phyloP scores from a whole-genome alignment of 2,113 vertebrate species.

The Mormyrus lacerda region DNA sequence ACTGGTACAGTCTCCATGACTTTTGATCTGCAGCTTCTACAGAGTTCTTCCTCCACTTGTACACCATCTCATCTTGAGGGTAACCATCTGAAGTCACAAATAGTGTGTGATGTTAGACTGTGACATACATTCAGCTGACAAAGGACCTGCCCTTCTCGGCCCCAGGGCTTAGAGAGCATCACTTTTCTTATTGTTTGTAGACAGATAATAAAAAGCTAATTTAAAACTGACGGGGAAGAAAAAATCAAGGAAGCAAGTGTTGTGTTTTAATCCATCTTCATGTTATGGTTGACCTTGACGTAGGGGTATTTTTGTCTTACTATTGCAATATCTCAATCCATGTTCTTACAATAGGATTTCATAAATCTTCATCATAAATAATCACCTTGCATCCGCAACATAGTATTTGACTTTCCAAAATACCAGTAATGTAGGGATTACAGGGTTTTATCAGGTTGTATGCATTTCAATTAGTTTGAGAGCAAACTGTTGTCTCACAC shows the following conservation, averaged over 20 bases:
- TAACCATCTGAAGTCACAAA: conserved; percentile 85
- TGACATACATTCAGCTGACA: conserved; percentile 40
- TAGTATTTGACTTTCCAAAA: not conserved
- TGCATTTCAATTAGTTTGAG: not conserved
- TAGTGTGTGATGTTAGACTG: conserved; percentile 24
- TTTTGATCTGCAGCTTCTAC: conserved; percentile 91
- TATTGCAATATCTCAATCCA: not conserved
- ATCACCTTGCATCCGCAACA: not conserved
- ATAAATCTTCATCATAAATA: not conserved
- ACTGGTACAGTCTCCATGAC: conserved; percentile 96
- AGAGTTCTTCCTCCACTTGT: conserved; percentile 92
- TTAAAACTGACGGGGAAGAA: conserved; percentile 34
- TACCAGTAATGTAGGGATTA: not conserved
- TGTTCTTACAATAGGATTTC: conserved; percentile 1
- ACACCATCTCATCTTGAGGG: conserved; percentile 91
- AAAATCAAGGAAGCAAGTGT: conserved; percentile 35
- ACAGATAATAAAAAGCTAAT: conserved; percentile 49
- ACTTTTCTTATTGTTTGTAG: conserved; percentile 39
- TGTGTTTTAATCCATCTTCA: conserved; percentile 28
- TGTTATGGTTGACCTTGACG: not conserved
- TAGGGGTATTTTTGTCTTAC: not conserved
- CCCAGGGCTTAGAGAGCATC: conserved; percentile 31
- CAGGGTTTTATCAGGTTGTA: not conserved
- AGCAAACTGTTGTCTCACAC: not conserved
- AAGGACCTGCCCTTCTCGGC: conserved; percentile 34